Base-by-base conservation (phyloP, 2,113 vertebrate species). In the Podocnemis expansa region DNA sequence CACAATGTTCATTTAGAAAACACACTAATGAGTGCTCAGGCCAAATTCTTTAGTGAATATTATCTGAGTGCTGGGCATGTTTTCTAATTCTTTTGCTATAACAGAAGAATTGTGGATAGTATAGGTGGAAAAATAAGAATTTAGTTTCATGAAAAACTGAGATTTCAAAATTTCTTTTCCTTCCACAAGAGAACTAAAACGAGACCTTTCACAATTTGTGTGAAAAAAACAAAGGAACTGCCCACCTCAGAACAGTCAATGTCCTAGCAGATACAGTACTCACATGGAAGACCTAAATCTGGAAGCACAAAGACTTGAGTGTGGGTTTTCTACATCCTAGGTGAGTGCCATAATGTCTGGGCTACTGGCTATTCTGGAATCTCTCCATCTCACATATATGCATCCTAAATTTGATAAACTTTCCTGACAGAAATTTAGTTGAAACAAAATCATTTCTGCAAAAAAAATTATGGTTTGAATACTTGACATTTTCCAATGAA, bases 41-140 rank as follows among this genome's bases (percentile, higher is more conserved):
- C 2, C 47, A 9, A 3, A 5, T 16, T 14, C 85, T 38, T 29
- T 52, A 83, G 3, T 14, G 67, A 19, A 85, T 78, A 25, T 49
- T 13, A 0, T 9, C 3, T 75, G 49, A 88, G 10, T 34, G 21
- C 1, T 6, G 2, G 3, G 0, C 11, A 6, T 13, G 1, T 63
- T 76, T 86, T 47, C 34, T 82, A 24, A 63, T 89, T 95, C 81
- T 89, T 67, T 49, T 70, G 45, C 1, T 5, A 17, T 38, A 88
- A 27, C 6, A 17, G 80, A 70, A 7, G 4, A 86, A 82, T 29
- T 21, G 21, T 19, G 14, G 24, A 41, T 29, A 67, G 52, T 3
- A 17, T 10, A 38, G 34, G n/a, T 21, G 21, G 19, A 70, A 38
- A 70, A 70, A 21, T 0, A n/a, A 87, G 78, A 60, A 31, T 78